Evolutionary conservation across 2,888 invertebrate species (phyloP), one percentile per base, ranked within the genome.

Genomic region (Andrena dorsata): DNA sequence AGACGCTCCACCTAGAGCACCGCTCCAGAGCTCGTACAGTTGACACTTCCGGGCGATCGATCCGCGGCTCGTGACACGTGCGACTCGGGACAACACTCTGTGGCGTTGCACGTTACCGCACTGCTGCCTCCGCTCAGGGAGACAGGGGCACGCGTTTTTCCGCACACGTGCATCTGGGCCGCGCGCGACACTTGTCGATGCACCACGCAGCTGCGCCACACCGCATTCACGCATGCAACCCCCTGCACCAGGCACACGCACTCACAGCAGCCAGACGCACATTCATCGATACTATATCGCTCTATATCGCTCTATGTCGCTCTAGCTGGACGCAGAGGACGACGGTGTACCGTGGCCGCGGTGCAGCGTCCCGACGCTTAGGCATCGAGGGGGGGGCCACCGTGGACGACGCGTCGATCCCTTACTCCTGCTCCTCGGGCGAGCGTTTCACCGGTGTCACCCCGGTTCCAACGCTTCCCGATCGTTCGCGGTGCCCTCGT

Each of bases 321-420:
- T 51, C 51, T 51, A 51, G 6, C n/a, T 2, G 16, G 20, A 10
- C 23, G 32, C 7, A 32, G 16, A 30, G 7, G 28, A 61, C 10
- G 49, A 28, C 10, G 71, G 28, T 41, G 82, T 82, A 77, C 82
- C 83, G 82, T 82, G 56, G 82, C 16, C 94, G 94, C 94, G 51
- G 23, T 60, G 64, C 28, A 71, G 66, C 77, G 94, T 94, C 95
- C 94, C 94, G 94, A 80, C 80, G 86, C 76, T 84, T 72, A 81
- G 74, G 84, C 90, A 87, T 88, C 86, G 87, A 64, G 3, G 41
- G 5, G 32, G 4, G 30, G 76, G 66, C 68, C 79, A 81, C 82
- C 73, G 73, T 41, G 76, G 68, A 74, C 41, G 41, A 41, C 76
- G 61, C 63, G 61, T 76, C 73, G 76, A 69, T 58, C 61, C 41